Base-by-base conservation (phyloP, 2,888 invertebrate genomes). In the Eumacrocentrus americanus region DNA sequence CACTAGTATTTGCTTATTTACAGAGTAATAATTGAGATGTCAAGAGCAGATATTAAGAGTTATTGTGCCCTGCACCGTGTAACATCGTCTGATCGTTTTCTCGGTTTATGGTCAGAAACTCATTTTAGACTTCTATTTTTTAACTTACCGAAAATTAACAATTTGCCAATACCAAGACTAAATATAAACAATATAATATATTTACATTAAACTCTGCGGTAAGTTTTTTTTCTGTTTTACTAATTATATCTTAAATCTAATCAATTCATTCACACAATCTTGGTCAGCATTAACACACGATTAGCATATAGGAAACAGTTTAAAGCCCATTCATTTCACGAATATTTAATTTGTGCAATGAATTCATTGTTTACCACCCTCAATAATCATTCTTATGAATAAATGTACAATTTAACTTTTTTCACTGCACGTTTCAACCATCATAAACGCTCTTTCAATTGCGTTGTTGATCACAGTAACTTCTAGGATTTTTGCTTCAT, bases 161-260 rank as follows among this genome's bases (percentile, higher is more conserved):
- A 42, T 61, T 50, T 48, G 48, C 58, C 59, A 63, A 57, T 12
- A 25, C 25, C 23, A 46, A 61, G 48, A 42, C 44, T 29, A 54
- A 56, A 61, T 35, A 46, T 63, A 57, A 12, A 23, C 12, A 54
- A 48, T 59, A 63, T 55, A 46, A 60, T 67, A 65, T 65, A 70
- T 69, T 72, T 67, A 72, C 66, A 72, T 67, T 67, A 51, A 62
- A 64, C 56, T 55, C 57, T 44, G 44, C 12, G 46, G 18, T 55
- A 60, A 51, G 50, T 63, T 51, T 52, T 58, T 64, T 47, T 61
- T 48, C 63, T 46, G 12, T 46, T 46, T 22, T 12, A 46, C 14
- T 46, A 3, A 14, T 14, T 12, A 25, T 46, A 12, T 22, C 12
- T 23, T 12, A 46, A 12, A 1, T 22, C 6, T 46, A 12, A 1